A percentile compares a stretch with the other conserved stretches of the same genome.
phyloP scores from a whole-genome alignment of 2,113 vertebrate genomes.

The Neogale vison region DNA sequence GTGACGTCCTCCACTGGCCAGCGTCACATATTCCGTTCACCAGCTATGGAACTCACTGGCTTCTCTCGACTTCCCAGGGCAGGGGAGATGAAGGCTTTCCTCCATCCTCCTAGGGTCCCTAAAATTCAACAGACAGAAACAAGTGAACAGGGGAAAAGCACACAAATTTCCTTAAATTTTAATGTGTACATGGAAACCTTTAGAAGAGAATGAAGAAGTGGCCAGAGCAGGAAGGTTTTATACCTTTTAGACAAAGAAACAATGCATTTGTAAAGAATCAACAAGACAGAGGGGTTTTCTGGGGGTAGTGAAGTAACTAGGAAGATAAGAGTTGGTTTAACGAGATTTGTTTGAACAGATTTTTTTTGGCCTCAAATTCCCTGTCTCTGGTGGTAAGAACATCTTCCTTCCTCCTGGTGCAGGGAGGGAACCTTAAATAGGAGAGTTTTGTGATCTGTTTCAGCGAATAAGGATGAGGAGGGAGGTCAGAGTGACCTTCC shows the following conservation, averaged over 20 bases:
- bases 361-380: background rate
- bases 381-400: background rate
- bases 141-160: background rate
- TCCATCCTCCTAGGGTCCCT: background rate
- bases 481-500: background rate
- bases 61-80: background rate
- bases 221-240: background rate
- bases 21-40: background rate
- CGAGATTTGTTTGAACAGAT: background rate
- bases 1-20: background rate
- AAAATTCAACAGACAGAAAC: background rate
- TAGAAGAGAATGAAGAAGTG: background rate
- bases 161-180: background rate
- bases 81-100: background rate
- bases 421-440: background rate
- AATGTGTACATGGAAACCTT: background rate
- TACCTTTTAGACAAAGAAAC: background rate
- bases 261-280: background rate
- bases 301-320: background rate
- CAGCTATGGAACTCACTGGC: background rate
- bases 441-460: background rate
- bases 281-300: background rate
- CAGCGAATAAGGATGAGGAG: background rate
- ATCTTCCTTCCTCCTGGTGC: background rate
- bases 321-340: background rate